These are phyloP conservation scores for Micrastur ruficollis DNA, from an alignment of 2,797 vertebrate species.

Conservation along the genomic window DNA sequence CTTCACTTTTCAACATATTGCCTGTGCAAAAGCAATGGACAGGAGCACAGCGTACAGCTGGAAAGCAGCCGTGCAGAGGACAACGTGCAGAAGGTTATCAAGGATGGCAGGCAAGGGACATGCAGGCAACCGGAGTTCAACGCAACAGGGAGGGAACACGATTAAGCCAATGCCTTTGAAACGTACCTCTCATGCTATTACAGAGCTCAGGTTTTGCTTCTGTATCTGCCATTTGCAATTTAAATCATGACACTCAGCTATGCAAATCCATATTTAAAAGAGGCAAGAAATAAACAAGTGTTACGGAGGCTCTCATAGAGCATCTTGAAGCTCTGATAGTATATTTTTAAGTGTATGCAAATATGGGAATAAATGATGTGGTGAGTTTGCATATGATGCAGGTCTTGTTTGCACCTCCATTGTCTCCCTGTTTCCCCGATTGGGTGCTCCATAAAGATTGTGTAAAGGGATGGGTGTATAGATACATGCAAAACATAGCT, in stretches of 20 bases:
- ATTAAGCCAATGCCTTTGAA: neutral
- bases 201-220: neutral
- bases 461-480: neutral
- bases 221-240: conserved; percentile 9
- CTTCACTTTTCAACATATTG: neutral
- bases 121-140: neutral
- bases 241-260: neutral
- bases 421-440: neutral
- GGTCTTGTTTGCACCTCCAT: neutral
- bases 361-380: neutral
- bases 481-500: neutral
- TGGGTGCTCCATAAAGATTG: neutral
- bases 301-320: neutral
- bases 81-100: neutral
- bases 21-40: neutral
- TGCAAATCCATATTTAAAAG: neutral
- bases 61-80: neutral
- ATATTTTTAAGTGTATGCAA: neutral
- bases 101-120: neutral
- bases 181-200: neutral
- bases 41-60: neutral
- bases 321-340: neutral
- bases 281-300: neutral
- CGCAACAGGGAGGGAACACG: neutral
- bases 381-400: neutral